Evolutionary conservation across 2,113 vertebrate species (phyloP).

Genomic region (Rutilus rutilus): DNA sequence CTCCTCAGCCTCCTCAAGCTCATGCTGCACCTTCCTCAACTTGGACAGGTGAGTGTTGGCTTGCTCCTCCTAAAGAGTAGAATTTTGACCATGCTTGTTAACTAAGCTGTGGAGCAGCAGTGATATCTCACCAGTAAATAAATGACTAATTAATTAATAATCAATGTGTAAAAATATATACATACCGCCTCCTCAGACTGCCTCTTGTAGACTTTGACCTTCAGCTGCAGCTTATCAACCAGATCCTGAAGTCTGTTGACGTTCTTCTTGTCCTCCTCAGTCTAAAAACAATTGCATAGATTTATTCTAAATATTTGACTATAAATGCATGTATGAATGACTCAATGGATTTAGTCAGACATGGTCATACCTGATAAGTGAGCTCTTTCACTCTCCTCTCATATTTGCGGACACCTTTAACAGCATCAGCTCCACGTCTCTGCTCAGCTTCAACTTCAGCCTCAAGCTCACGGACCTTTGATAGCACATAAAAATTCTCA

Average conservation of each 20-base stretch:
- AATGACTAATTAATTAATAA: neutral
- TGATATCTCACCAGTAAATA: neutral
- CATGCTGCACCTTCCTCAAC: constrained; percentile 81
- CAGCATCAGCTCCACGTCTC: too few species aligned
- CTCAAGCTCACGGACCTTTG: too few species aligned
- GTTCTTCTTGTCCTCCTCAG: constrained; percentile 52
- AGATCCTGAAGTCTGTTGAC: too few species aligned
- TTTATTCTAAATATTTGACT: neutral
- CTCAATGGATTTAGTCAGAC: neutral
- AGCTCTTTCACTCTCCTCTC: constrained; percentile 53
- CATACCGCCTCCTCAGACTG: constrained; percentile 84
- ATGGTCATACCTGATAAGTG: constrained; percentile 51
- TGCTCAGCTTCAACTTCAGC: too few species aligned
- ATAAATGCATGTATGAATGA: neutral
- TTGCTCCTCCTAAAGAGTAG: constrained; percentile 67
- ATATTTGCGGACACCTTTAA: too few species aligned
- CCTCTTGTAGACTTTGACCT: constrained; percentile 63
- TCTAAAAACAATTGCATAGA: constrained; percentile 31
- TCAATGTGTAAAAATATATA: neutral
- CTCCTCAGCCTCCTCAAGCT: constrained; percentile 84
- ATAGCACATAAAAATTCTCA: too few species aligned
- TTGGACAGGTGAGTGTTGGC: constrained; percentile 71
- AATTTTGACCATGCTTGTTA: neutral
- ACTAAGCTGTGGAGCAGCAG: neutral
- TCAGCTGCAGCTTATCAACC: too few species aligned